phyloP scores from a whole-genome alignment of 1,140 invertebrate species.

The Ooceraea biroi region DNA sequence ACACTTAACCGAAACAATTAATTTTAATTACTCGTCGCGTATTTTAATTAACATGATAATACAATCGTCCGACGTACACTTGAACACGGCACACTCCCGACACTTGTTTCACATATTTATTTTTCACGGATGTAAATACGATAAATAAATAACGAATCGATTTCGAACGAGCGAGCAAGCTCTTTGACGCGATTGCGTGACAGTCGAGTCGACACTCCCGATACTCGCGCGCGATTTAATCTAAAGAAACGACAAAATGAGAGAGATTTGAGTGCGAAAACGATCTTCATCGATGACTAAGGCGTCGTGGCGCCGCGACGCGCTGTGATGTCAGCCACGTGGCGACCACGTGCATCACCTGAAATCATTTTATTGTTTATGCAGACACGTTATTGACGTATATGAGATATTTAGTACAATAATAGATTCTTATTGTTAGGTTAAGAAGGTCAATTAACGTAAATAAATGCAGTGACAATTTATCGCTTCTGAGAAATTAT shows the following conservation, averaged over 20 bases:
- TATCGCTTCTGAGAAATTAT: slow-evolving; percentile 23
- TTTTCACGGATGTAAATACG: neutral
- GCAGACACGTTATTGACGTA: neutral
- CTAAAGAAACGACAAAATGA: neutral
- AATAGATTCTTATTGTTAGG: neutral
- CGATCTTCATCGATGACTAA: slow-evolving; percentile 1
- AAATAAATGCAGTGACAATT: neutral
- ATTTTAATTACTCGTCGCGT: neutral
- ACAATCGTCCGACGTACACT: neutral
- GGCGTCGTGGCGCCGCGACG: neutral
- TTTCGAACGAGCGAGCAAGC: neutral
- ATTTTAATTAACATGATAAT: slow-evolving; percentile 3
- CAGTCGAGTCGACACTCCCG: neutral
- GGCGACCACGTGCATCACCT: neutral
- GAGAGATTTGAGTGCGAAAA: neutral
- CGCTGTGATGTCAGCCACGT: neutral
- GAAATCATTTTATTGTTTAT: slow-evolving; percentile 1
- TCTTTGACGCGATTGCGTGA: neutral
- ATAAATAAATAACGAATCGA: neutral
- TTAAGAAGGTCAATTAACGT: no score
- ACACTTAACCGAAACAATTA: neutral
- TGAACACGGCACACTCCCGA: neutral
- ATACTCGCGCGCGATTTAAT: slow-evolving; percentile 5
- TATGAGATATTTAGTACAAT: neutral
- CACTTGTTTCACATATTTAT: neutral